A percentile compares a stretch with the other conserved stretches of the same genome.
Evolutionary conservation across 2,113 vertebrate genomes (phyloP).

Genomic region (Ascaphus truei): DNA sequence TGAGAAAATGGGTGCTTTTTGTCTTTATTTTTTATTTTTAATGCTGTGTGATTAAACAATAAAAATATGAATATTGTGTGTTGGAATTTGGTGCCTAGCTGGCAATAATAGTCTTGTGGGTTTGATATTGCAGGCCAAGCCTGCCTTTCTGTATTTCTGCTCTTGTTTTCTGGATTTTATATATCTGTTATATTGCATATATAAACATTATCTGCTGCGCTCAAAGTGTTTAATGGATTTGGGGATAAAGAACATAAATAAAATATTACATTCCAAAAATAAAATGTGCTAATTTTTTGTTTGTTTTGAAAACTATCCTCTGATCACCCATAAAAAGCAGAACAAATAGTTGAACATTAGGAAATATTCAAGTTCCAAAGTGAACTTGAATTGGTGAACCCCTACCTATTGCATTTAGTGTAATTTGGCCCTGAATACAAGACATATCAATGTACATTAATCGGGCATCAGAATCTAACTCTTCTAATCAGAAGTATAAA

Average conservation of each 20-base stretch:
- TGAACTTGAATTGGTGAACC: no score
- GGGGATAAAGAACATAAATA: conserved; percentile 27
- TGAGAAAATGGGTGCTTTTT: background rate
- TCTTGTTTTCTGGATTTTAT: conserved; percentile 32
- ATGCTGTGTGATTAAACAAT: conserved; percentile 13
- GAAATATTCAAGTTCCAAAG: no score
- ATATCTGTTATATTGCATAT: conserved; percentile 33
- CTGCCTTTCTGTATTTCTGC: conserved; percentile 24
- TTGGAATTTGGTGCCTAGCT: conserved; percentile 33
- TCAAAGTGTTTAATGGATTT: conserved; percentile 33
- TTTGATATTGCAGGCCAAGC: conserved; percentile 32
- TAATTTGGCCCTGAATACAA: no score
- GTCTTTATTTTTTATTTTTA: background rate
- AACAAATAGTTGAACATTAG: no score
- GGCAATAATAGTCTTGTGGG: conserved; percentile 35
- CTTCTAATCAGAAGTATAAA: no score
- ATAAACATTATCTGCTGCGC: conserved; percentile 29
- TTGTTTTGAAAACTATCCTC: no score
- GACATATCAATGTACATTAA: no score
- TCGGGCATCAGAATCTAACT: no score
- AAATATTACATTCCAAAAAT: conserved; percentile 26
- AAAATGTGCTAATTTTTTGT: no score
- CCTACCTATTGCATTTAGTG: no score
- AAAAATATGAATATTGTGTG: conserved; percentile 23
- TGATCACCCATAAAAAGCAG: no score